Conservation (phyloP, 2,888 invertebrate species). For the Belgica antarctica region DNA sequence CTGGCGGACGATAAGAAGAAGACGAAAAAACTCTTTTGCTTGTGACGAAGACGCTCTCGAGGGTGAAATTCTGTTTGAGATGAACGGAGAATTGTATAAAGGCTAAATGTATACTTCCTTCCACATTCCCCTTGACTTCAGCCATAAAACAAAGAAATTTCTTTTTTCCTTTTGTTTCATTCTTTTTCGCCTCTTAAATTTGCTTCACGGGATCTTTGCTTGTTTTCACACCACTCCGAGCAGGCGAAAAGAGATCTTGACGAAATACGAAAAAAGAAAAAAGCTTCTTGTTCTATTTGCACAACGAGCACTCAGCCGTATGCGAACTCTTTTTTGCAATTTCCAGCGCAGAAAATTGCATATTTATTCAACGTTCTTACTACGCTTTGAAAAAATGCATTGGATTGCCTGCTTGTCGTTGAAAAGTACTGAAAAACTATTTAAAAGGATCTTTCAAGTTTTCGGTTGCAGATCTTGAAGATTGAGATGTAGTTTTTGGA, state of each 20-base stretch:
- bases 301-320: background rate
- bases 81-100: background rate
- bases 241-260: background rate
- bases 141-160: conserved; percentile 23
- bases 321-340: conserved; percentile 12
- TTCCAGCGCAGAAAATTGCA: conserved; percentile 10
- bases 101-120: conserved; percentile 31
- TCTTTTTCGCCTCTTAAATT: background rate
- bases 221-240: conserved; percentile 30
- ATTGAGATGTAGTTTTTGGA: too few relatives aligned
- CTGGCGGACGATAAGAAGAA: background rate
- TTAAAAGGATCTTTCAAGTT: background rate
- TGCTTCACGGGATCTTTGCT: conserved; percentile 23
- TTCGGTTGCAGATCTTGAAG: too few relatives aligned
- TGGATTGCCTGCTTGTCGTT: too few relatives aligned
- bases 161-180: background rate
- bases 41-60: conserved; percentile 15
- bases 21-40: background rate
- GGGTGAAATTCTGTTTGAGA: conserved; percentile 22
- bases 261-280: background rate
- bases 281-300: conserved; percentile 7
- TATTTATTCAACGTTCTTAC: conserved; percentile 8
- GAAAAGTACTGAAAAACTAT: conserved; percentile 33
- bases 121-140: conserved; percentile 24
- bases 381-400: too few relatives aligned